phyloP scores from a whole-genome alignment of 2,797 vertebrate species.

The Enoplosus armatus region DNA sequence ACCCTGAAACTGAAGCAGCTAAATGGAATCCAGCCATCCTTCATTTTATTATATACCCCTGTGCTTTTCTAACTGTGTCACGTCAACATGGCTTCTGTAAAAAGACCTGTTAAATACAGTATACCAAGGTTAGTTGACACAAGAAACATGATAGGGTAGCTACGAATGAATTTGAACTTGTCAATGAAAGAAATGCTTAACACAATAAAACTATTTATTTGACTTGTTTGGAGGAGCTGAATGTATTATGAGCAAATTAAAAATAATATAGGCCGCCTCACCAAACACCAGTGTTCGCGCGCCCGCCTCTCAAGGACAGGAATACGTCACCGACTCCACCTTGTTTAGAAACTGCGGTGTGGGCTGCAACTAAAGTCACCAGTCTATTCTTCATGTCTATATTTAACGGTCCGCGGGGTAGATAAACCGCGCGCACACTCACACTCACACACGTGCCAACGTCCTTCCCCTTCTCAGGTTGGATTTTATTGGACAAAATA shows the following conservation, averaged over 20 bases:
- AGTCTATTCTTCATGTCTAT: constrained; percentile 20
- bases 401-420: constrained; percentile 43
- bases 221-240: not conserved
- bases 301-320: constrained; percentile 36
- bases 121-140: not conserved
- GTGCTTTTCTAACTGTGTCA: not conserved
- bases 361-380: constrained; percentile 5
- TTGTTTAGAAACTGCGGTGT: constrained; percentile 12
- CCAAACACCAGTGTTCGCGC: not conserved
- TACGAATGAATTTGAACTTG: not conserved
- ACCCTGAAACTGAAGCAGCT: not conserved
- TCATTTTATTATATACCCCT: not conserved
- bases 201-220: not conserved
- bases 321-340: constrained; percentile 24
- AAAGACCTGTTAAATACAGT: not conserved
- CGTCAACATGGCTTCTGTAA: not conserved
- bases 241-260: not conserved
- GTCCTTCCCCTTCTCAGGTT: constrained; percentile 16
- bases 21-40: not conserved
- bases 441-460: constrained; percentile 37
- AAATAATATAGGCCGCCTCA: not conserved
- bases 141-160: not conserved
- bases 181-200: not conserved
- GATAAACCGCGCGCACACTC: not conserved
- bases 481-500: constrained; percentile 75